Base-by-base conservation (phyloP, 2,113 vertebrate genomes). In the Leptocoma aspasia region DNA sequence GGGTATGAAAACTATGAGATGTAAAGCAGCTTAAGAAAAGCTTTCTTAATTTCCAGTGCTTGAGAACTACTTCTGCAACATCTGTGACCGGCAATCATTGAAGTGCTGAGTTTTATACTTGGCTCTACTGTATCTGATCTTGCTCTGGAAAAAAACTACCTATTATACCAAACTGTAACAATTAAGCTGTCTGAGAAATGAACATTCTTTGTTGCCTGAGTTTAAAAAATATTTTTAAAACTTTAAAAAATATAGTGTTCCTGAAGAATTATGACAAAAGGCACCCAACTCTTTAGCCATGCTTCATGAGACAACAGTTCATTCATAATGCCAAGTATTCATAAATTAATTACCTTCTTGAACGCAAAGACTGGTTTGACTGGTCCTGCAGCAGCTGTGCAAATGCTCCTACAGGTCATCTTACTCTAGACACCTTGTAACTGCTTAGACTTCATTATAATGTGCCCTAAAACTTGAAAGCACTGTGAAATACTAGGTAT, bases 261-360 rank as follows among this genome's bases (percentile, higher is more conserved):
- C 26, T 26, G 23, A 8, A 63, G 45, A 86, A 57, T 6, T 83
- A 27, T 30, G 50, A 61, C 56, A 64, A 47, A 71, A 94, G 21
- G 18, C 52, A 70, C 26, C 49, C 10, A 56, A 2, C 33, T 59
- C 39, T 59, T 78, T 50, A 82, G 49, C 44, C 3, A 7, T 18
- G n/a, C 44, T 75, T 93, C 39, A 57, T 1, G 2, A 86, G 42
- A 90, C 64, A 94, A 78, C 3, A 13, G 64, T 18, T 92, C 33
- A 84, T 68, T 92, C 87, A 92, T 73, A 66, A 94, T 21, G n/a
- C 54, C 54, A 92, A 86, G 89, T 89, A 95, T 56, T 89, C 28
- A 6, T 31, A 90, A 53, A 44, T 54, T 66, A 86, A 94, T 70
- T 44, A 33, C 37, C 16, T 57, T 84, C 44, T 78, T 66, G 71